Evolutionary conservation across 2,113 vertebrate species (phyloP), one percentile per base, ranked within the genome.

Genomic region (Leptobrachium ailaonicum): DNA sequence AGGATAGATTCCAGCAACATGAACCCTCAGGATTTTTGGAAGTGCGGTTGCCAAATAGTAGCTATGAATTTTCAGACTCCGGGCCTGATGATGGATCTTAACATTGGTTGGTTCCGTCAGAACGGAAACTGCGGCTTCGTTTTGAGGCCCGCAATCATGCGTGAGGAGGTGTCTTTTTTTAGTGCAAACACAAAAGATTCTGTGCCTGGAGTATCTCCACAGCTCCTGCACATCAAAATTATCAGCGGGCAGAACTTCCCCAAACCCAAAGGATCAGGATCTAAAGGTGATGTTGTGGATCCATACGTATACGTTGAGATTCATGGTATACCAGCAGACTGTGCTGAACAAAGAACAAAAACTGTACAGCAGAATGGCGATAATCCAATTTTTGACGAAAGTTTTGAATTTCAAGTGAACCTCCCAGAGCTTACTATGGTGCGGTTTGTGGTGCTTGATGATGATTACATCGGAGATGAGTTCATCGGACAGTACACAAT

Each of bases 1-100:
- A 90, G 98, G 82, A 99, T 99, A 14, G 97, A 99, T 87, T 99
- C 98, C 0, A 99, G 98, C 87, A 99, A 99, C 87, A 99, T 99
- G 97, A 99, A 99, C 85, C 98, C 97, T 53, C 98, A 99, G 88
- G 98, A 99, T 82, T 99, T 97, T 82, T 99, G 98, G 98, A 99
- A 99, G 78, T 99, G 97, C 44, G 98, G 98, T 53, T 99, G 98
- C 88, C 98, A 99, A 82, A 96, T 99, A 32, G 98, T 99, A 71
- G 96, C 97, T 44, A 98, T 99, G 97, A 99, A 99, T 92, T 99
- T 97, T 83, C 98, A 99, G 78, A 99, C 97, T 0, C 97, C 98
- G 0, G 98, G 97, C 5, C 87, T 99, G 83, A 99, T 99, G 97
- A 99, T 99, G 98, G 98, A 99, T 86, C 89, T 99, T 74, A 98